Conservation (phyloP, 2,888 invertebrate species). For the Pegoplata infirma region DNA sequence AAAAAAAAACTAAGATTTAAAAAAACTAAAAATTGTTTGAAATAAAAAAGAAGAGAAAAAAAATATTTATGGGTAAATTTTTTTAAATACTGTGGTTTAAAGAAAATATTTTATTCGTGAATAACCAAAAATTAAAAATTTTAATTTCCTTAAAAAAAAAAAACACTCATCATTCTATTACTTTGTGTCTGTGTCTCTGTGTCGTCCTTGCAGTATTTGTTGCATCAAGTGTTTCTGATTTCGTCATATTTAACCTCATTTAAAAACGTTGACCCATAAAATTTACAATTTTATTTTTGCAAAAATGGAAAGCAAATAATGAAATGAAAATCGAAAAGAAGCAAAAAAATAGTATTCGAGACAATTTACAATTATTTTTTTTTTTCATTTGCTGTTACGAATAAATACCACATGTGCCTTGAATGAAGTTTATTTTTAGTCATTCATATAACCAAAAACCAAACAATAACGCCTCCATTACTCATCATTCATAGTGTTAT, state of each 20-base stretch:
- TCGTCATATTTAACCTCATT: slow-evolving; percentile 61
- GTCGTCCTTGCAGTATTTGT: slow-evolving; percentile 49
- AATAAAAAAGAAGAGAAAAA: too few relatives aligned
- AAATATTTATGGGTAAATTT: too few relatives aligned
- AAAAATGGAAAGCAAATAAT: background rate
- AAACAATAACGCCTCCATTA: slow-evolving; percentile 1
- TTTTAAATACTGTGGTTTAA: too few relatives aligned
- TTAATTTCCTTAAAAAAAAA: background rate
- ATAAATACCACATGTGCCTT: slow-evolving; percentile 27
- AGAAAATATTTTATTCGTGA: too few relatives aligned
- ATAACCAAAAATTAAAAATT: background rate
- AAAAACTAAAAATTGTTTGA: background rate
- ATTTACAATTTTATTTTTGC: slow-evolving; percentile 20
- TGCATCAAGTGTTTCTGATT: slow-evolving; percentile 42
- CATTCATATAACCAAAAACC: slow-evolving; percentile 28
- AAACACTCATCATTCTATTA: background rate
- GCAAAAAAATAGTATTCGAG: too few relatives aligned
- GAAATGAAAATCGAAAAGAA: background rate
- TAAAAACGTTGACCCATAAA: slow-evolving; percentile 60
- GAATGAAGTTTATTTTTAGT: slow-evolving; percentile 50
- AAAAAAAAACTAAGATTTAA: background rate
- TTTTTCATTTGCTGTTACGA: background rate
- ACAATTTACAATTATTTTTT: background rate
- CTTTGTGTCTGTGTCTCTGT: too few relatives aligned
- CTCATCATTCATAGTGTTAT: slow-evolving; percentile 20